Conservation (phyloP, 2,797 vertebrate species). For the Mareca penelope region DNA sequence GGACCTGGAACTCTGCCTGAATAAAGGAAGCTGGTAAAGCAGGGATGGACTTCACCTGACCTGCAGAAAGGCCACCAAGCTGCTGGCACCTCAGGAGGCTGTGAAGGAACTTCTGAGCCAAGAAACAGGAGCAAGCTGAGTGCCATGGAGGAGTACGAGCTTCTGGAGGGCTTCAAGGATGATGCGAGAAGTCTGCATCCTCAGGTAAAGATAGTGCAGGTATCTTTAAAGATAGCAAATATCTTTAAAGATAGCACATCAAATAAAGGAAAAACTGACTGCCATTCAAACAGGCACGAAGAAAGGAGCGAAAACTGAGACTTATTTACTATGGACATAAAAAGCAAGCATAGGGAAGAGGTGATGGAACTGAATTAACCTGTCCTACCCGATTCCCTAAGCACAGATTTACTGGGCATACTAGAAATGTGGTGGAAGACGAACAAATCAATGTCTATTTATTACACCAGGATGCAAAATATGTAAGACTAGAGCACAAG, state of each 20-base stretch:
- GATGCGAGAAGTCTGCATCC: not conserved
- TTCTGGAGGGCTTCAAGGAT: not conserved
- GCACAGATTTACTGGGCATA: not conserved
- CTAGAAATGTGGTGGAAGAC: not conserved
- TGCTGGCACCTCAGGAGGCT: not conserved
- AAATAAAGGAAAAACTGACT: not conserved
- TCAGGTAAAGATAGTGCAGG: not conserved
- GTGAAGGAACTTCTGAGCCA: not conserved
- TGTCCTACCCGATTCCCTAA: not conserved
- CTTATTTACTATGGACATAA: not conserved
- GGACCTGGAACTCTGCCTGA: not conserved
- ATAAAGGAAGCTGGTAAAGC: not conserved
- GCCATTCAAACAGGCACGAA: not conserved
- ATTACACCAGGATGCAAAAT: not conserved
- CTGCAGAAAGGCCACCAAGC: not conserved
- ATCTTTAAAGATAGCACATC: too few species aligned
- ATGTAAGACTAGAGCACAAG: too few species aligned
- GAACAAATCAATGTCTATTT: not conserved
- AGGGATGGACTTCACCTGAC: not conserved
- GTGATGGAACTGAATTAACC: not conserved
- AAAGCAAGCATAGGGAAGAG: not conserved
- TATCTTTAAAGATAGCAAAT: too few species aligned
- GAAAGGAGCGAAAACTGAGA: not conserved
- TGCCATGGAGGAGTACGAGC: rapidly evolving
- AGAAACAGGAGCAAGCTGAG: not conserved